Percentiles rank a stretch among this genome's conserved stretches.
Conservation (phyloP, 2,113 vertebrate genomes). For the Ramphastos sulfuratus region DNA sequence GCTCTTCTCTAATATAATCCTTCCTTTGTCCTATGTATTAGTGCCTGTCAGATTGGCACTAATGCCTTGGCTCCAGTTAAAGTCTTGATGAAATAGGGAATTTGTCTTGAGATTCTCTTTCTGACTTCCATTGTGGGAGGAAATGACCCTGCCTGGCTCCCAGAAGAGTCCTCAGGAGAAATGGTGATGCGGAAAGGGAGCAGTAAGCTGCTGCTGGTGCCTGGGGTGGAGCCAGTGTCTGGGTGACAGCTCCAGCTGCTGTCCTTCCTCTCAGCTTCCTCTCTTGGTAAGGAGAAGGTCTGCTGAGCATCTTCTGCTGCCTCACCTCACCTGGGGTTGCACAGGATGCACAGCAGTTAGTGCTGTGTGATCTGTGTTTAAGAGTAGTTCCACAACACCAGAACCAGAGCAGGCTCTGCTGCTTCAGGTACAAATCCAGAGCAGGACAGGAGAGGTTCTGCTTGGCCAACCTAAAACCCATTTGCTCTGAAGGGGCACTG, state of each 20-base stretch:
- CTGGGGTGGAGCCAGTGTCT: neutral
- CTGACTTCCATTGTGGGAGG: neutral
- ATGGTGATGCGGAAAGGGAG: neutral
- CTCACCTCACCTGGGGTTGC: too few relatives aligned
- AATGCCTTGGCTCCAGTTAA: neutral
- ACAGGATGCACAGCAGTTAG: too few relatives aligned
- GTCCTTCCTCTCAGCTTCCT: neutral
- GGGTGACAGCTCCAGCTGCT: neutral
- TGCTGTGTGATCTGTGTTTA: neutral
- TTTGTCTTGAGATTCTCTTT: neutral
- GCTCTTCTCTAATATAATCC: neutral
- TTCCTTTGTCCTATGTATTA: neutral
- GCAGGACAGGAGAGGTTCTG: neutral
- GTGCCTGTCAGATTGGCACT: neutral
- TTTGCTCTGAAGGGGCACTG: neutral
- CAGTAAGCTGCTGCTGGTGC: neutral
- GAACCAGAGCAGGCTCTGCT: neutral
- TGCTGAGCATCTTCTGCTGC: neutral
- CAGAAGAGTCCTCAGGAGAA: neutral
- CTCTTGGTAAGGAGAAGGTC: neutral
- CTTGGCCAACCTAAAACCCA: slow-evolving; percentile 3
- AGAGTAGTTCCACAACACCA: neutral
- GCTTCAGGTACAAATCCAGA: neutral
- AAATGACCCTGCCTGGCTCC: fast-evolving
- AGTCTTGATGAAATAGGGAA: neutral